These are phyloP conservation scores for Bostrychus sinensis DNA, from an alignment of 2,113 vertebrate species.

Conservation along the genomic window DNA sequence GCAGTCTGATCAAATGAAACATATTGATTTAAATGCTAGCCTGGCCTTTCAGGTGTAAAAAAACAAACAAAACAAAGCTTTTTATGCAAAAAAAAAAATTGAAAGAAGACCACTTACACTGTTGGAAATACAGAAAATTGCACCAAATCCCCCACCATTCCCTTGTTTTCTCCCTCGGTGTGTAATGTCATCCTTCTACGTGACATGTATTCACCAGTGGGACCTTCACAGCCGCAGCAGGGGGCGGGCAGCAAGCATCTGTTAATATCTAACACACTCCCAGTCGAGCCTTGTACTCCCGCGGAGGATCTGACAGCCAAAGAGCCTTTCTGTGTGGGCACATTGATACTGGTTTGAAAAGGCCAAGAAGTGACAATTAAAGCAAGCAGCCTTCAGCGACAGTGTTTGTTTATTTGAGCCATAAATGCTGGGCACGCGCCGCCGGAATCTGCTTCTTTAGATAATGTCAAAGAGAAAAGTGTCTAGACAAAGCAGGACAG, in stretches of 20 bases:
- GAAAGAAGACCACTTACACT: slow-evolving; percentile 12
- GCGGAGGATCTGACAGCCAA: slow-evolving; percentile 26
- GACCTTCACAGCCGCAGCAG: slow-evolving; percentile 17
- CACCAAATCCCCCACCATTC: not conserved
- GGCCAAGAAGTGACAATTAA: slow-evolving; percentile 16
- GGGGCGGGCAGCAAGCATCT: slow-evolving; percentile 25
- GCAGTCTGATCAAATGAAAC: no score
- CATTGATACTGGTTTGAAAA: slow-evolving; percentile 1
- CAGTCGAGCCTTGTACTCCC: slow-evolving; percentile 1
- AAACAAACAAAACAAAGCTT: no score
- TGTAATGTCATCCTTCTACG: not conserved
- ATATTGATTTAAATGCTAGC: no score
- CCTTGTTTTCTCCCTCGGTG: not conserved
- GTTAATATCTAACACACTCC: slow-evolving; percentile 8
- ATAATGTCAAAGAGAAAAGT: slow-evolving; percentile 11
- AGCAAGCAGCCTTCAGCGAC: slow-evolving; percentile 1
- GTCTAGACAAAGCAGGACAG: slow-evolving; percentile 20
- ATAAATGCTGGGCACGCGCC: not conserved
- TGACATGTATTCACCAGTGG: not conserved
- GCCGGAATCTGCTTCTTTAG: not conserved
- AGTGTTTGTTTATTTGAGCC: not conserved
- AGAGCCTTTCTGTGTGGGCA: not conserved
- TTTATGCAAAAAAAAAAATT: no score
- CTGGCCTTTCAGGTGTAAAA: no score
- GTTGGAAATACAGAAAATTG: slow-evolving; percentile 6